These are phyloP conservation scores for Microctonus hyperodae DNA, from an alignment of 2,888 invertebrate species.

Conservation along the genomic window DNA sequence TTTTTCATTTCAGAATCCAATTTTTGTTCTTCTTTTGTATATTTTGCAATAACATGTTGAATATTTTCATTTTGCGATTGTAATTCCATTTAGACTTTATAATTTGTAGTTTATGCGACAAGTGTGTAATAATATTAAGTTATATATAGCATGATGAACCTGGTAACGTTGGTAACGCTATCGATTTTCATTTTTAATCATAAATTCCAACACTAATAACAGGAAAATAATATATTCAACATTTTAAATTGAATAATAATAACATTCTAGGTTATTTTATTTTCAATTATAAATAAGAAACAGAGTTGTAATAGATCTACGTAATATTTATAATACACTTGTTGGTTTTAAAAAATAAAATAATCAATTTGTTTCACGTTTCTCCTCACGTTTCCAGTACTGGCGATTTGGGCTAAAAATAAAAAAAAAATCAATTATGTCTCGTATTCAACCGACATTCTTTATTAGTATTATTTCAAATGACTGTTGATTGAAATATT, in stretches of 20 bases:
- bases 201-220: slow-evolving; percentile 17
- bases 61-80: slow-evolving; percentile 16
- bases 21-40: slow-evolving; percentile 39
- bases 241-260: background rate
- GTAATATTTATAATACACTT: slow-evolving; percentile 12
- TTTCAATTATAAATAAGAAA: slow-evolving; percentile 7
- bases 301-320: background rate
- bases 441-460: too few species aligned
- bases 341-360: slow-evolving; percentile 20
- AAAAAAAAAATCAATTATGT: too few species aligned
- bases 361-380: slow-evolving; percentile 32
- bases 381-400: slow-evolving; percentile 39
- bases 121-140: background rate
- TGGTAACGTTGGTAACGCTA: slow-evolving; percentile 27
- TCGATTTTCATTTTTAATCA: slow-evolving; percentile 22
- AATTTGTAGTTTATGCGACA: too few species aligned
- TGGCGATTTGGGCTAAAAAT: slow-evolving; percentile 56
- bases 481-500: too few species aligned
- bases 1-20: slow-evolving; percentile 42
- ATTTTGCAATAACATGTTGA: slow-evolving; percentile 35
- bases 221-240: background rate
- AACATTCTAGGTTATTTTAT: background rate
- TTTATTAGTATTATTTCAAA: too few species aligned
- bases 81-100: slow-evolving; percentile 30
- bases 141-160: background rate